Evolutionary conservation across 2,113 vertebrate genomes (phyloP), one percentile per base, ranked within the genome.

Genomic region (Epinephelus lanceolatus): DNA sequence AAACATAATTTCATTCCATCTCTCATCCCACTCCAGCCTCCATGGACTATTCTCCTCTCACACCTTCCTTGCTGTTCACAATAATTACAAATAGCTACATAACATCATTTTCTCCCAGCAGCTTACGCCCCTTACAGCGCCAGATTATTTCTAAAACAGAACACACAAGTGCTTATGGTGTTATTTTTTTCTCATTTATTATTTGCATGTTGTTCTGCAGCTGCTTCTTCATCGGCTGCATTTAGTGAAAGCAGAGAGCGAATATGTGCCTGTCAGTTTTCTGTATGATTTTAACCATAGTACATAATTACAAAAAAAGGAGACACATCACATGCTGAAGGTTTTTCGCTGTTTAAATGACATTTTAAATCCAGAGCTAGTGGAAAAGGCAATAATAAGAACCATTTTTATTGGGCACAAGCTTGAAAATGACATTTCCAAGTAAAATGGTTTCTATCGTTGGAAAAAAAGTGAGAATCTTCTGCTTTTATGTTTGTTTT

Each of bases 11-110:
- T 45, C 3, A 56, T 33, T 47, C 13, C 60, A 8, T 42, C 53
- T 56, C 62, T 56, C 62, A 7, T 71, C 60, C 14, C 53, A 5
- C 53, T 69, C 70, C 33, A 37, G 79, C 55, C 68, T 72, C 59
- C 0, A 3, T 9, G 42, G 68, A 33, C 68, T 12, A 47, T 47
- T 49, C 21, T 53, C n/a, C 45, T 53, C 9, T 23, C 8, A 51
- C 73, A 66, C 62, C 42, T 30, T 83, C 62, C 81, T 55, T 67
- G 82, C 70, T 49, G 68, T 49, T 72, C 45, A 27, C 25, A 37
- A 30, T 69, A 69, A 79, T 84, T 75, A 79, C 70, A 69, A 27
- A 74, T 25, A 56, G 23, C 71, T n/a, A 27, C 23, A 27, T 33
- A 33, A 56, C n/a, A 40, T 56, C 0, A 12, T 57, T 42, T 56